Percentiles rank a stretch among this genome's conserved stretches.
Conservation (phyloP, 2,797 vertebrate genomes). For the Trachops cirrhosus region DNA sequence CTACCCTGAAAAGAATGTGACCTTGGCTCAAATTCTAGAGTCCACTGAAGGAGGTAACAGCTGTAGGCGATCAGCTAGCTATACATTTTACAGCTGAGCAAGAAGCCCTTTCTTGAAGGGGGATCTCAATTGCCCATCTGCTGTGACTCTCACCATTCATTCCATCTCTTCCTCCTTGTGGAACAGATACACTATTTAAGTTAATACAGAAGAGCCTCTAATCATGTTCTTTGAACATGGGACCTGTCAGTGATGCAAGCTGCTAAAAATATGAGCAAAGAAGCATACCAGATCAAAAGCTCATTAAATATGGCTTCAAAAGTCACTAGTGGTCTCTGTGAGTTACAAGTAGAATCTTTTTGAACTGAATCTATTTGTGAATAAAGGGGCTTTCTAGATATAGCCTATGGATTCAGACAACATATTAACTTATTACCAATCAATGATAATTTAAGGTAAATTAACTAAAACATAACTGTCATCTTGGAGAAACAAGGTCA, state of each 20-base stretch:
- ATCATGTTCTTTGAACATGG: background rate
- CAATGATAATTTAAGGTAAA: slow-evolving; percentile 42
- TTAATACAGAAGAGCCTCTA: background rate
- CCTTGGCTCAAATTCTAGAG: background rate
- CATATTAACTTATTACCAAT: slow-evolving; percentile 49
- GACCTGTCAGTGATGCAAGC: background rate
- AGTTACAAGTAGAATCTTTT: background rate
- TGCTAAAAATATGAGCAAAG: slow-evolving; percentile 36
- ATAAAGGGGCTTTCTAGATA: background rate
- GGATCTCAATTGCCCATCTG: background rate
- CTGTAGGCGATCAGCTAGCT: background rate
- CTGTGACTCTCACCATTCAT: background rate
- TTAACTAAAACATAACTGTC: slow-evolving; percentile 25
- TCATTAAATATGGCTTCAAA: slow-evolving; percentile 27
- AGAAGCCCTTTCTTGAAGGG: background rate
- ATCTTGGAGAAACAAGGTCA: slow-evolving; percentile 43
- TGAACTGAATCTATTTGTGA: background rate
- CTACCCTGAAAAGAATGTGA: background rate
- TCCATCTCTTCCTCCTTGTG: background rate
- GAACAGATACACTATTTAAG: background rate
- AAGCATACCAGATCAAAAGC: background rate
- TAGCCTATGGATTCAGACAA: slow-evolving; percentile 9
- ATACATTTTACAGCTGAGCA: background rate
- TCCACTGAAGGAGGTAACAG: background rate
- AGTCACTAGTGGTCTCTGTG: slow-evolving; percentile 27